Base-by-base conservation (phyloP, 2,888 invertebrate species). In the Caenorhabditis afra region DNA sequence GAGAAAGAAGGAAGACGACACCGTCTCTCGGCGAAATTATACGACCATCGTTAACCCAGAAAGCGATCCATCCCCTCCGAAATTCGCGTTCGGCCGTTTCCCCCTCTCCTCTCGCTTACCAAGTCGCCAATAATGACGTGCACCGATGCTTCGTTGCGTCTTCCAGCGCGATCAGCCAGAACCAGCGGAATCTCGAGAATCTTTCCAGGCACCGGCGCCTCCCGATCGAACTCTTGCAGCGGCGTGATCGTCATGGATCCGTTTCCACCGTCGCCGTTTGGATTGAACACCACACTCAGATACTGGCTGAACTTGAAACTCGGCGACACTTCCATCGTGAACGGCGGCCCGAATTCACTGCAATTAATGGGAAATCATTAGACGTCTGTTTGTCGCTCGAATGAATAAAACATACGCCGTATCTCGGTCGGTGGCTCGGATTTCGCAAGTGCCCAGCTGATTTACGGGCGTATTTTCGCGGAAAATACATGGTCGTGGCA, bases 241-340 rank as follows among this genome's bases (percentile, higher is more conserved):
- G 97, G 96, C 1, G 95, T 95, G n/a, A 99, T 95, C 62, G 96
- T 95, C 58, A 97, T 98, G 94, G 96, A 96, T 47, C 98, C 98
- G 91, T 97, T 96, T 57, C 96, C 96, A 90, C 96, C 96, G 59
- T 96, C 96, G 84, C 96, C 96, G 93, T 96, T 96, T 92, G 95
- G 96, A 92, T 96, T 96, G 92, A 97, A 97, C 91, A 96, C 95
- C 65, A 98, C 96, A 93, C 95, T 96, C 91, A 98, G 96, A 29
- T 96, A 96, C 41, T 96, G 95, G 89, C 81, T 66, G 71, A 81
- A 87, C 35, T 87, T 79, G 81, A 87, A 90, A 45, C 66, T 78
- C 12, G 76, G 64, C 49, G 83, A 80, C 16, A 90, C 39, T 41
- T 84, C 81, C 86, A 90, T 87, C 11, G 95, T 94, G 93, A 97